These are phyloP conservation scores for Megastigmus dorsalis DNA, from an alignment of 2,888 invertebrate species.

Conservation along the genomic window DNA sequence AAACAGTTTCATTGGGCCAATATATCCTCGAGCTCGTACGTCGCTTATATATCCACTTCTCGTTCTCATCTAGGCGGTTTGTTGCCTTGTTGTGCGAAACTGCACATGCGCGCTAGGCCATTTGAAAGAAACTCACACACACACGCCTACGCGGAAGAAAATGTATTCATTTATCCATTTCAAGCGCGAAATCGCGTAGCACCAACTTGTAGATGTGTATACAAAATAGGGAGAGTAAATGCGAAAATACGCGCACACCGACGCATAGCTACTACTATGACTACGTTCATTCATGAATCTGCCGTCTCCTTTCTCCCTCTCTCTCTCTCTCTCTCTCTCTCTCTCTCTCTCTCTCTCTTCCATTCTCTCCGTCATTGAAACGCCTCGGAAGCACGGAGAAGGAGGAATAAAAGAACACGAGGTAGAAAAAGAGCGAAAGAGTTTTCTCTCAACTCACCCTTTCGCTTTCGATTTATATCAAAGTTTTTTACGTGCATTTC, in stretches of 20 bases:
- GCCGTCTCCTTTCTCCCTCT: neutral
- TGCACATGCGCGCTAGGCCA: no score
- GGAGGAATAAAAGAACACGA: neutral
- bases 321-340: neutral
- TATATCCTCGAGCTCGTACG: neutral
- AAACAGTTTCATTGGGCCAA: constrained; percentile 43
- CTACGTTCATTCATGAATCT: constrained; percentile 22
- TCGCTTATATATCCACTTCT: constrained; percentile 2
- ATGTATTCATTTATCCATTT: no score
- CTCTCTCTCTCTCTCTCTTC: neutral
- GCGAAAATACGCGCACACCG: no score
- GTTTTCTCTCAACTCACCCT: neutral
- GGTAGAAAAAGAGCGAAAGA: neutral
- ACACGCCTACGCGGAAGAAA: no score
- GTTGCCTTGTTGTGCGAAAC: no score
- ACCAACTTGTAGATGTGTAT: no score
- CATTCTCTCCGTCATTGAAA: neutral
- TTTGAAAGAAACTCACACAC: no score
- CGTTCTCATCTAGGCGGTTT: no score
- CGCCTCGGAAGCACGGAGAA: neutral
- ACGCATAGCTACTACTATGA: neutral
- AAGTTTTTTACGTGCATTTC: neutral
- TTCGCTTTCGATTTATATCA: neutral
- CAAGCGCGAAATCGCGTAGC: no score
- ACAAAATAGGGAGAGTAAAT: no score